Evolutionary conservation across 2,888 invertebrate species (phyloP).

Genomic region (Oegoconia quadripuncta): DNA sequence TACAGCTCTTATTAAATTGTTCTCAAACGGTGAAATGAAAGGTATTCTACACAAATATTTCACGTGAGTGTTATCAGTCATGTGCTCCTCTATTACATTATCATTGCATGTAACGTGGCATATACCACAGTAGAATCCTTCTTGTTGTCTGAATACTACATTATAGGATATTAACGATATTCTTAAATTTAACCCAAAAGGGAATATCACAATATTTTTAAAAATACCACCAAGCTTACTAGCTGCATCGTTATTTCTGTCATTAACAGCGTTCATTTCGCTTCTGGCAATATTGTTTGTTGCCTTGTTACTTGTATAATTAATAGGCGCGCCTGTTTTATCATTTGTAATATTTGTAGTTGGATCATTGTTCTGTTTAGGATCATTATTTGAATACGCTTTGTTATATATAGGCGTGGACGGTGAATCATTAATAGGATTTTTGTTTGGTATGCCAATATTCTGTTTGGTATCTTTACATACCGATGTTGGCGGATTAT

Average conservation of each 20-base stretch:
- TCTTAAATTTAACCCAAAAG: conserved; percentile 12
- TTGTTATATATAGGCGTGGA: too few relatives aligned
- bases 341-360: too few relatives aligned
- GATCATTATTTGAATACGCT: too few relatives aligned
- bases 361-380: too few relatives aligned
- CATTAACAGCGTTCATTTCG: neutral
- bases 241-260: conserved; percentile 1
- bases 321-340: too few relatives aligned
- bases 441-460: too few relatives aligned
- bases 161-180: conserved; percentile 22
- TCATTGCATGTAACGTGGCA: conserved; percentile 16
- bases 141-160: neutral
- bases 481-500: too few relatives aligned
- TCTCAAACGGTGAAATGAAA: conserved; percentile 16
- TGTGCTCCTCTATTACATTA: conserved; percentile 11
- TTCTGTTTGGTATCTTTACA: too few relatives aligned
- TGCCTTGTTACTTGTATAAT: neutral
- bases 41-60: conserved; percentile 12
- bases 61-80: conserved; percentile 16
- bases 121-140: conserved; percentile 21
- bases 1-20: conserved; percentile 30
- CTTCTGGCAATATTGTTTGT: neutral
- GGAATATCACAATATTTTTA: conserved; percentile 15
- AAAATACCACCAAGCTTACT: neutral
- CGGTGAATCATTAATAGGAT: too few relatives aligned